Evolutionary conservation across 2,888 invertebrate species (phyloP).

Genomic region (Nasonia oneida): DNA sequence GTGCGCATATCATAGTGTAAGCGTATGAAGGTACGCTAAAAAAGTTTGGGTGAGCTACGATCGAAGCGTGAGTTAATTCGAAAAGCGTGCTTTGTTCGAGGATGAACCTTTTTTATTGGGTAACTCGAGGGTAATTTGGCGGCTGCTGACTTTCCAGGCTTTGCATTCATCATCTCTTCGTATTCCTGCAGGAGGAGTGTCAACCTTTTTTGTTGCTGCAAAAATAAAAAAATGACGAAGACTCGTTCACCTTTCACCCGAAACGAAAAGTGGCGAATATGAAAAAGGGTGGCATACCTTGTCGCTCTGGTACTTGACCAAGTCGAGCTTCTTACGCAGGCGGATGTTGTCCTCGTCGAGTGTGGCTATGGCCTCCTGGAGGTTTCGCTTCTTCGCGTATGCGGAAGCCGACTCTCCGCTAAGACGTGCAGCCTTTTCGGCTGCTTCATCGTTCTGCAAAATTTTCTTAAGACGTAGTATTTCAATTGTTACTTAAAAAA

Average conservation of each 20-base stretch:
- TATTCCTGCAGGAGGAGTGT: slow-evolving; percentile 73
- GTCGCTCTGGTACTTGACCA: slow-evolving; percentile 85
- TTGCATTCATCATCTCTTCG: slow-evolving; percentile 73
- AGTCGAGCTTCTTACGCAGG: slow-evolving; percentile 84
- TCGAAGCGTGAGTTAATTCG: background rate
- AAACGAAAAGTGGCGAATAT: background rate
- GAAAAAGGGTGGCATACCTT: slow-evolving; percentile 77
- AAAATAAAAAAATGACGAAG: background rate
- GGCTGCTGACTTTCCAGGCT: slow-evolving; percentile 58
- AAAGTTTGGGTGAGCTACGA: background rate
- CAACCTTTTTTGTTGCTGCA: slow-evolving; percentile 73
- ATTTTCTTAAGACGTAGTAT: slow-evolving; percentile 35
- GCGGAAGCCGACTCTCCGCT: slow-evolving; percentile 69
- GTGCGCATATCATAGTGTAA: background rate
- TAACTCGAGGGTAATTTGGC: slow-evolving; percentile 76
- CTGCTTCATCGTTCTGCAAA: slow-evolving; percentile 72
- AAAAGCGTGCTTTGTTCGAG: background rate
- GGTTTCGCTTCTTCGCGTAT: slow-evolving; percentile 69
- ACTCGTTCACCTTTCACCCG: too few relatives aligned
- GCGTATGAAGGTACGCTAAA: background rate
- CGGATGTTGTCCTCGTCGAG: slow-evolving; percentile 74
- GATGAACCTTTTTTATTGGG: slow-evolving; percentile 84
- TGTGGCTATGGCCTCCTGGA: slow-evolving; percentile 70
- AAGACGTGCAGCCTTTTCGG: slow-evolving; percentile 67
- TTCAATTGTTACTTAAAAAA: background rate